Base-by-base conservation (phyloP, 2,888 invertebrate species). In the Diadegma fenestrale region DNA sequence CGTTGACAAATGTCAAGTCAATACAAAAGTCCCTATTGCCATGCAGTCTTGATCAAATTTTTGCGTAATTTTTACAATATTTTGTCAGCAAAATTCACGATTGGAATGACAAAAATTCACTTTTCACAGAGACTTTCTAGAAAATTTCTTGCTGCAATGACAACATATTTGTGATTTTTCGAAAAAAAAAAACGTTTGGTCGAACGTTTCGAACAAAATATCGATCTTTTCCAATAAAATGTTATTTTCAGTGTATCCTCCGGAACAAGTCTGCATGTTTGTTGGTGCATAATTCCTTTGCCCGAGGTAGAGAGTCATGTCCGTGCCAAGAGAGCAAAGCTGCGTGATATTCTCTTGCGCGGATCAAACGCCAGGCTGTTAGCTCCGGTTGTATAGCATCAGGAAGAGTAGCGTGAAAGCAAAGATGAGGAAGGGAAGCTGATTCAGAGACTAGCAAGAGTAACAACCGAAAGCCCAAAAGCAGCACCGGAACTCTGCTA, bases 281-380 rank as follows among this genome's bases (percentile, higher is more conserved):
- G 61, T 61, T 63, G 75, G 43, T 63, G 63, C 75, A 75, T 77
- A 66, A 77, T 66, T 77, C 41, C 51, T 54, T 66, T 66, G 66
- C 51, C 76, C 51, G 64, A 78, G 54, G 75, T 45, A 43, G 37
- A 80, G 80, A 80, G 80, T 72, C 64, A 64, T 30, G 69, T 75
- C 45, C 75, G 75, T 75, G 75, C 63, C 30, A 33, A 37, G 51
- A 82, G 26, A 45, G 26, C 48, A 51, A 63, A 69, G 51, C 30
- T 51, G 64, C 63, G 64, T 51, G 33, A 71, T 61, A 48, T 26
- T 58, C 71, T 51, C 72, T 64, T 75, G 43, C 26, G 71, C 22
- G 72, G 82, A 82, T 82, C 77, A 82, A 82, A 69, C 58, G 48
- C 58, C 3, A 4, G 26, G 48, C 77, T 71, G 77, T 58, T 77